These are phyloP conservation scores for Thamnophis elegans DNA, from an alignment of 2,797 vertebrate species.

Conservation along the genomic window DNA sequence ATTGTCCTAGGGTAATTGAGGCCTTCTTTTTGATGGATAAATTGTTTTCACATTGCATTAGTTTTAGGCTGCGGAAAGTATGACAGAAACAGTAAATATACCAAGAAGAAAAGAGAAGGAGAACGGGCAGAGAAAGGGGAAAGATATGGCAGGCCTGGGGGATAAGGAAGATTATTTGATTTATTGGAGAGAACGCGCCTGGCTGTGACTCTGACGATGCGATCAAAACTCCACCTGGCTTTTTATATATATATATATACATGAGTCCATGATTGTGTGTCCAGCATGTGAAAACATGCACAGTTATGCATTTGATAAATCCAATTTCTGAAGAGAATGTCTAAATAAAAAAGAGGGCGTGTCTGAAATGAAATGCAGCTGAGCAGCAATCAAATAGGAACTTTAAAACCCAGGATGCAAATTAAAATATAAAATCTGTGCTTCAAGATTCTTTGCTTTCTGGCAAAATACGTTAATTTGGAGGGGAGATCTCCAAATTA, in stretches of 20 bases:
- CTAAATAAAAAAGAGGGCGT: not conserved
- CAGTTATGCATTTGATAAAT: not conserved
- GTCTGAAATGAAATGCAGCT: not conserved
- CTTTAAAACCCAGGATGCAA: not conserved
- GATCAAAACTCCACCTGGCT: not conserved
- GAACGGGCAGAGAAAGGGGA: not conserved
- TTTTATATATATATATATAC: not conserved
- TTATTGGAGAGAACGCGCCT: not conserved
- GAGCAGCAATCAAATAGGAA: not conserved
- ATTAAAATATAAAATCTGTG: not conserved
- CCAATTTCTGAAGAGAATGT: not conserved
- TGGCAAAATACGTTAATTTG: not conserved
- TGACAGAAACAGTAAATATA: not conserved
- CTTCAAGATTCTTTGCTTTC: not conserved
- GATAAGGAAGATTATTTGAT: not conserved
- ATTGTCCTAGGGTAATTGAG: constrained; percentile 39
- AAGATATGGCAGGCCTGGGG: not conserved
- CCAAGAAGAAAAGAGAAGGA: fast-evolving
- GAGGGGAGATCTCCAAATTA: not conserved
- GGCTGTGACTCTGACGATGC: not conserved
- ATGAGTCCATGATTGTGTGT: not conserved
- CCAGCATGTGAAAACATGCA: not conserved
- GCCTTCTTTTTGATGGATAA: constrained; percentile 1
- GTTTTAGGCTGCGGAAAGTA: fast-evolving
- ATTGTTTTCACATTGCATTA: constrained; percentile 34